Evolutionary conservation across 2,888 invertebrate genomes (phyloP).

Genomic region (Ophonus ardosiacus): DNA sequence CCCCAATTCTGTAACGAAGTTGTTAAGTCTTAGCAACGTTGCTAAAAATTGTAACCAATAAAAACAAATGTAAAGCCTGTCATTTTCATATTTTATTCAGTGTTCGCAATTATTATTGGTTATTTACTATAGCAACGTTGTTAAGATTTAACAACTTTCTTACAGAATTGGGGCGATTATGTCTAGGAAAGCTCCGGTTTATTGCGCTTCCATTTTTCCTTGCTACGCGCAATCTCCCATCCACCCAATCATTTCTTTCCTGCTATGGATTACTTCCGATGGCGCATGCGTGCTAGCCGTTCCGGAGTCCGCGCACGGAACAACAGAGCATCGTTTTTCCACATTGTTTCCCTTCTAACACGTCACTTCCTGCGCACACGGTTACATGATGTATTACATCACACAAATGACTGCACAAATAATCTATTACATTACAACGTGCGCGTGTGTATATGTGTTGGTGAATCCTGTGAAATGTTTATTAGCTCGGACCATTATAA

Average conservation of each 20-base stretch:
- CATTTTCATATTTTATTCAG: no score
- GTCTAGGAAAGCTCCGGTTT: background rate
- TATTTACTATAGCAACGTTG: no score
- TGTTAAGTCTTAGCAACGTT: no score
- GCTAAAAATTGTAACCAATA: no score
- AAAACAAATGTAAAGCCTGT: no score
- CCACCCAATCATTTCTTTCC: background rate
- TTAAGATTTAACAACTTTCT: no score
- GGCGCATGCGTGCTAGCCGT: conserved; percentile 37
- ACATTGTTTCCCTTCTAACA: conserved; percentile 63
- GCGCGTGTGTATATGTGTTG: background rate
- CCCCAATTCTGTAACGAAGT: no score
- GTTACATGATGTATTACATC: conserved; percentile 63
- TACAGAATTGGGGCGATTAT: no score
- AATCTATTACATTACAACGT: conserved; percentile 52
- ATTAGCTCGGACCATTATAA: conserved; percentile 60
- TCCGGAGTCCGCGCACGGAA: conserved; percentile 41
- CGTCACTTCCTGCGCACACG: conserved; percentile 61
- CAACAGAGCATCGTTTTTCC: conserved; percentile 57
- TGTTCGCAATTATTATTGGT: no score
- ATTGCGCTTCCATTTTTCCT: background rate
- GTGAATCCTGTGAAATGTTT: conserved; percentile 57
- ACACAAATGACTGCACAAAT: conserved; percentile 64
- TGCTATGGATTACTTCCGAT: conserved; percentile 41
- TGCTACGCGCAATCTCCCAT: background rate